These are phyloP conservation scores for Erebia palarica DNA, from an alignment of 2,888 invertebrate species.

Conservation along the genomic window DNA sequence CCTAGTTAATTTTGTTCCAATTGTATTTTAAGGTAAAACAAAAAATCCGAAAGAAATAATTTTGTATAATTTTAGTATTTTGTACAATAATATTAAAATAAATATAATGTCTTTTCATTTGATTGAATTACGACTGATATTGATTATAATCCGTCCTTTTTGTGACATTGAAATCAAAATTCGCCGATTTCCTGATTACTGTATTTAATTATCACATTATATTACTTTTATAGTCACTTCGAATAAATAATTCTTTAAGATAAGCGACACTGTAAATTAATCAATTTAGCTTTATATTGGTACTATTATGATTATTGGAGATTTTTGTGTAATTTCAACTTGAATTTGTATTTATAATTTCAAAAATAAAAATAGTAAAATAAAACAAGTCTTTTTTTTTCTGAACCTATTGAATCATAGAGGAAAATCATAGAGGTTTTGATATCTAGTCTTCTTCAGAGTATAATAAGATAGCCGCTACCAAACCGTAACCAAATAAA, in stretches of 20 bases:
- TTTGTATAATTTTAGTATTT: slow-evolving; percentile 21
- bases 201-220: slow-evolving; percentile 33
- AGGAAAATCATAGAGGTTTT: neutral
- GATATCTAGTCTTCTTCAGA: too few relatives aligned
- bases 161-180: slow-evolving; percentile 19
- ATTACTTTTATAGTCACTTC: slow-evolving; percentile 38
- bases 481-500: too few relatives aligned
- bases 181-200: slow-evolving; percentile 36
- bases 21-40: slow-evolving; percentile 2
- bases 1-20: slow-evolving; percentile 20
- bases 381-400: slow-evolving; percentile 38
- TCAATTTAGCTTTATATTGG: slow-evolving; percentile 45
- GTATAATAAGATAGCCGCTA: too few relatives aligned
- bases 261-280: slow-evolving; percentile 50
- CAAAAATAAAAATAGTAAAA: slow-evolving; percentile 68
- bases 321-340: slow-evolving; percentile 61
- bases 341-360: slow-evolving; percentile 75
- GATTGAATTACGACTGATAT: slow-evolving; percentile 35
- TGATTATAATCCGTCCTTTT: slow-evolving; percentile 24
- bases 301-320: slow-evolving; percentile 42
- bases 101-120: slow-evolving; percentile 5
- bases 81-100: slow-evolving; percentile 18
- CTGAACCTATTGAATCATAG: neutral
- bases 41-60: slow-evolving; percentile 15
- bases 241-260: slow-evolving; percentile 36